These are phyloP conservation scores for Deilephila porcellus DNA, from an alignment of 2,888 invertebrate species.

Conservation along the genomic window DNA sequence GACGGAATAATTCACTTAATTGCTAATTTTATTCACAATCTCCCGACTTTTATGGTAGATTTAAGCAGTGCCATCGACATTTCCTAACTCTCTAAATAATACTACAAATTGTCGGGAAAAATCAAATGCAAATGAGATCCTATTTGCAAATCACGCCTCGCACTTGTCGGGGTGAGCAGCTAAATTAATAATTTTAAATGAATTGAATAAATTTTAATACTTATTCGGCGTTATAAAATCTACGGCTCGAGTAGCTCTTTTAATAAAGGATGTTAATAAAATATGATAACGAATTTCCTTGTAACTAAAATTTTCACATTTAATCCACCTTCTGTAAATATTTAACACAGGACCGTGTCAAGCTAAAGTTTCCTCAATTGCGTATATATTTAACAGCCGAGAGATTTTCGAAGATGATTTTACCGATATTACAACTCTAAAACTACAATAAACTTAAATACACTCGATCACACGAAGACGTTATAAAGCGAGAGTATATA, in stretches of 20 bases:
- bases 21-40: slow-evolving; percentile 44
- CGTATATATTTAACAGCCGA: not conserved
- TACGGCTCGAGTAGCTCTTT: slow-evolving; percentile 4
- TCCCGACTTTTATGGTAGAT: slow-evolving; percentile 43
- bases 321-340: slow-evolving; percentile 25
- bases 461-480: not conserved
- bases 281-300: slow-evolving; percentile 30
- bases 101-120: slow-evolving; percentile 34
- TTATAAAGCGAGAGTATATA: slow-evolving; percentile 3
- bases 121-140: slow-evolving; percentile 41
- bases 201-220: slow-evolving; percentile 40
- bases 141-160: slow-evolving; percentile 41
- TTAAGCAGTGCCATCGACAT: slow-evolving; percentile 36
- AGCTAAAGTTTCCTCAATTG: not conserved
- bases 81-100: not conserved
- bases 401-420: not conserved
- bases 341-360: slow-evolving; percentile 6
- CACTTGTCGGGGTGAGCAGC: slow-evolving; percentile 31
- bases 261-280: slow-evolving; percentile 27
- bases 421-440: not conserved
- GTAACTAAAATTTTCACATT: slow-evolving; percentile 19
- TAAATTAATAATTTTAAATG: slow-evolving; percentile 13
- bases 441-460: not conserved
- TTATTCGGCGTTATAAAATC: slow-evolving; percentile 30
- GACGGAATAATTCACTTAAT: slow-evolving; percentile 59